These are phyloP conservation scores for Limnothrissa miodon DNA, from an alignment of 2,113 vertebrate species.

Conservation along the genomic window DNA sequence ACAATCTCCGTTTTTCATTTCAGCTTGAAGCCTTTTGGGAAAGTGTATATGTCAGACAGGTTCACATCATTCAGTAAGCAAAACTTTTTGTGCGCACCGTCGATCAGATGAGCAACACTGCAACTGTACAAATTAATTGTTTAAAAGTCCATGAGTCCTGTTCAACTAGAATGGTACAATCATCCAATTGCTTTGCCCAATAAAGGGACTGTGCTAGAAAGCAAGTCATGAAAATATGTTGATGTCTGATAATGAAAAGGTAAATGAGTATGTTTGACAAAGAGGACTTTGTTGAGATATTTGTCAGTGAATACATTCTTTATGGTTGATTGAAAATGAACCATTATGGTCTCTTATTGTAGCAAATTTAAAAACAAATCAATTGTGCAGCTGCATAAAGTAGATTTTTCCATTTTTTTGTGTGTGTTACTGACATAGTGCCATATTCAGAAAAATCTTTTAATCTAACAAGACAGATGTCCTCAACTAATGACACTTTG, in stretches of 20 bases:
- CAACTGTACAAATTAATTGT: background rate
- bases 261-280: background rate
- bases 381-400: background rate
- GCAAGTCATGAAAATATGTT: background rate
- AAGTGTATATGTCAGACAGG: background rate
- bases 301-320: background rate
- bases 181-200: background rate
- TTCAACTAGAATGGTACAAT: constrained; percentile 7
- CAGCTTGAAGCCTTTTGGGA: background rate
- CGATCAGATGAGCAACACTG: background rate
- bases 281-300: background rate
- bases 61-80: background rate
- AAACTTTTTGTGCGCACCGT: background rate
- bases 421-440: background rate
- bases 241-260: background rate
- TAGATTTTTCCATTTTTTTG: background rate
- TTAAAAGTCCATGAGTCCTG: background rate
- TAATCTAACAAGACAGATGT: background rate
- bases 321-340: background rate
- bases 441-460: background rate
- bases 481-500: background rate
- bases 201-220: background rate
- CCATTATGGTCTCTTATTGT: background rate
- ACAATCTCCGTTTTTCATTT: background rate
- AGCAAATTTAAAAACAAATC: background rate